phyloP scores from a whole-genome alignment of 2,888 invertebrate species.

The Pseudococcus jackbeardsleyi region DNA sequence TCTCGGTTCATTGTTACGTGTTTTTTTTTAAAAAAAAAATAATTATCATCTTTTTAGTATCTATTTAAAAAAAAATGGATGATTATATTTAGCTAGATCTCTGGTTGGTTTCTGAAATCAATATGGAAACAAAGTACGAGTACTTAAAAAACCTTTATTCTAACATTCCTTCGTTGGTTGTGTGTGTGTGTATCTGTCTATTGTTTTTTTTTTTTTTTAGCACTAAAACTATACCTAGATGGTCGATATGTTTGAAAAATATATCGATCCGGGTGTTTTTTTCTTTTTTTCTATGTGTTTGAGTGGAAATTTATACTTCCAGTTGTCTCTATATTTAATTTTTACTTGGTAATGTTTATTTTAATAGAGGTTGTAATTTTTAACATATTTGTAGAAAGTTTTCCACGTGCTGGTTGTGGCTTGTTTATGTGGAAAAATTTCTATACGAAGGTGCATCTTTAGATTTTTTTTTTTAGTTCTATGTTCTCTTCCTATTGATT shows the following conservation, averaged over 20 bases:
- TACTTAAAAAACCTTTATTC: not conserved
- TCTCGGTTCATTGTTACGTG: not conserved
- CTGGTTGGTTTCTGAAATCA: not conserved
- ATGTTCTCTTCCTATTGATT: constrained; percentile 15
- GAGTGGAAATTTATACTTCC: not conserved
- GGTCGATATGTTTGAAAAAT: not conserved
- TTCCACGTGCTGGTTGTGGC: not conserved
- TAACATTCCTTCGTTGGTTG: constrained; percentile 34
- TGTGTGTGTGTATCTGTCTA: not conserved
- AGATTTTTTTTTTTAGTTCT: constrained; percentile 8
- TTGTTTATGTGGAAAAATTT: constrained; percentile 30
- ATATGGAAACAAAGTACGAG: not conserved
- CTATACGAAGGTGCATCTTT: constrained; percentile 28
- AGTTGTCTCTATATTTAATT: not conserved
- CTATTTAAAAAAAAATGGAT: not conserved
- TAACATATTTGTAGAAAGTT: not conserved
- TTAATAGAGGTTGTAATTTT: constrained; percentile 26
- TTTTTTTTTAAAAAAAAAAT: not conserved
- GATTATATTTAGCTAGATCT: constrained; percentile 4
- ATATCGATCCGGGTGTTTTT: not conserved
- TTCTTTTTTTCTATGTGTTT: not conserved
- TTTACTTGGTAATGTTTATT: constrained; percentile 5
- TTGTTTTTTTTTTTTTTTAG: not conserved
- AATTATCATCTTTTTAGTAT: not conserved
- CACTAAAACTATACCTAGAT: not conserved